These are phyloP conservation scores for Unio delphinus DNA, from an alignment of 2,888 invertebrate species.

Conservation along the genomic window DNA sequence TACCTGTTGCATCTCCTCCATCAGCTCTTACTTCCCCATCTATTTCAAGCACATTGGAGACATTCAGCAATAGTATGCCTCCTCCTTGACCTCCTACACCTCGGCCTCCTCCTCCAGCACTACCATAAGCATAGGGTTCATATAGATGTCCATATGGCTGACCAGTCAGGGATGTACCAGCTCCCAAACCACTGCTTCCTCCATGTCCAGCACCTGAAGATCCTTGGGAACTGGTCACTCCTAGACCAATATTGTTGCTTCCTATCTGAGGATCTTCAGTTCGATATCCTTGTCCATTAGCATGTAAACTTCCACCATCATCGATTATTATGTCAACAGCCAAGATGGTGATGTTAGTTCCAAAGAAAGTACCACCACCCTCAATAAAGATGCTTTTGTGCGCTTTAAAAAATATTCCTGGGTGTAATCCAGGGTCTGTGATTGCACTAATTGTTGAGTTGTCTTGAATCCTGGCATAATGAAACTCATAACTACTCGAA, in stretches of 20 bases:
- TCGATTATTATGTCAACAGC: slow-evolving; percentile 50
- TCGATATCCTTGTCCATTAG: slow-evolving; percentile 46
- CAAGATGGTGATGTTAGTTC: slow-evolving; percentile 42
- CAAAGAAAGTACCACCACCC: slow-evolving; percentile 51
- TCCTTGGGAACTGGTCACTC: slow-evolving; percentile 33
- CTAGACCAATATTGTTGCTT: slow-evolving; percentile 40
- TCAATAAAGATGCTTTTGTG: slow-evolving; percentile 44
- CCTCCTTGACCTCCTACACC: slow-evolving; percentile 48
- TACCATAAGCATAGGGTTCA: slow-evolving; percentile 46
- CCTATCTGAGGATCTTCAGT: slow-evolving; percentile 25
- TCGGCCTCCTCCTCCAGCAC: slow-evolving; percentile 51
- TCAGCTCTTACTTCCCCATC: slow-evolving; percentile 50
- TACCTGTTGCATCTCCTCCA: slow-evolving; percentile 40
- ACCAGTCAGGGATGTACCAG: slow-evolving; percentile 41
- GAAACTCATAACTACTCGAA: slow-evolving; percentile 31
- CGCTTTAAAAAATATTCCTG: slow-evolving; percentile 33
- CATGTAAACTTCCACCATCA: slow-evolving; percentile 50
- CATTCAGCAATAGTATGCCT: slow-evolving; percentile 42
- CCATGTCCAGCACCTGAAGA: slow-evolving; percentile 59
- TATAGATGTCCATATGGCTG: slow-evolving; percentile 58
- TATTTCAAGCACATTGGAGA: slow-evolving; percentile 40
- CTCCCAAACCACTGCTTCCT: slow-evolving; percentile 53
- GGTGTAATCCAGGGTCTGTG: slow-evolving; percentile 43
- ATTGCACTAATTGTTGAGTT: slow-evolving; percentile 44
- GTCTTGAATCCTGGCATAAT: slow-evolving; percentile 51